These are phyloP conservation scores for Loripinus fragilis DNA, from an alignment of 2,888 invertebrate genomes.

Conservation along the genomic window DNA sequence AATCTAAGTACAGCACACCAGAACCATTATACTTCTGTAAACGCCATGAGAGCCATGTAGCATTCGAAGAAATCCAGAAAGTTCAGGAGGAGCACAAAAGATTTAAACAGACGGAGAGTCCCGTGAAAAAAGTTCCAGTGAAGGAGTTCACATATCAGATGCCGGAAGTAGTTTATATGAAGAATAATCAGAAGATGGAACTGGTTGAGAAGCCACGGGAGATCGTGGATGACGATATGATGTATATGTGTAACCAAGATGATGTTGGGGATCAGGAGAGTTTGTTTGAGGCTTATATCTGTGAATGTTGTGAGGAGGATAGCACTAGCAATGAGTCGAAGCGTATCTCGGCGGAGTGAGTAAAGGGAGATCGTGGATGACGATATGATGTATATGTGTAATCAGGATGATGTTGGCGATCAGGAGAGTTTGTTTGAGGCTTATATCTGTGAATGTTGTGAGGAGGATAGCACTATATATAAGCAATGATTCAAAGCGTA, in stretches of 20 bases:
- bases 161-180: conserved; percentile 58
- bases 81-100: background rate
- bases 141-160: conserved; percentile 54
- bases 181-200: conserved; percentile 57
- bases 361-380: conserved; percentile 24
- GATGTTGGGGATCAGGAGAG: conserved; percentile 45
- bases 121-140: conserved; percentile 16
- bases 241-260: conserved; percentile 58
- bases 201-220: conserved; percentile 48
- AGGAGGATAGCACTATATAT: background rate
- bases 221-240: conserved; percentile 57
- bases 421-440: conserved; percentile 48
- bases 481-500: background rate
- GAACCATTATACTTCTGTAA: conserved; percentile 9
- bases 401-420: conserved; percentile 50
- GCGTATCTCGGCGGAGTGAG: background rate
- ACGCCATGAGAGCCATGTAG: conserved; percentile 15
- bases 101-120: background rate
- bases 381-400: conserved; percentile 59
- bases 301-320: conserved; percentile 2
- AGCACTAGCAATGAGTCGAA: background rate
- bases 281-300: conserved; percentile 37
- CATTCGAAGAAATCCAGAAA: conserved; percentile 11
- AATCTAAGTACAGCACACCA: conserved; percentile 13
- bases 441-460: conserved; percentile 6